Conservation (phyloP, 2,888 invertebrate genomes). For the Ormyrus pomaceus region DNA sequence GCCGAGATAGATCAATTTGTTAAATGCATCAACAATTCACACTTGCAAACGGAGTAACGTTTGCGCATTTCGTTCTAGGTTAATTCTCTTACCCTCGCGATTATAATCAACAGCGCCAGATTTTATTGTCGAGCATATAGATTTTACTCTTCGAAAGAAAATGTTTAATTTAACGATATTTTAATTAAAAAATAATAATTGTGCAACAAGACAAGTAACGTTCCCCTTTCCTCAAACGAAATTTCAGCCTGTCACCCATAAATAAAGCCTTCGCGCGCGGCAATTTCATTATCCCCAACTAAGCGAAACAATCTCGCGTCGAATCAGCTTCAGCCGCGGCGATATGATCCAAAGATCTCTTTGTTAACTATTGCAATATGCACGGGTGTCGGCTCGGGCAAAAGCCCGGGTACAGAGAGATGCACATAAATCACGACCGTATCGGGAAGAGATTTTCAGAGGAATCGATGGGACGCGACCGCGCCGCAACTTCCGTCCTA, state of each 20-base stretch:
- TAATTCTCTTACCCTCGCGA: no score
- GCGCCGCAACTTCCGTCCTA: slow-evolving; percentile 1
- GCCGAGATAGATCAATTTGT: not conserved
- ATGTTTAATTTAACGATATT: no score
- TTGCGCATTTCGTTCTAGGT: no score
- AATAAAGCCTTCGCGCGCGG: slow-evolving; percentile 8
- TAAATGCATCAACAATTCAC: slow-evolving; percentile 10
- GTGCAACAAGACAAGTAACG: no score
- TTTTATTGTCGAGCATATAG: no score
- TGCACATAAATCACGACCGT: slow-evolving; percentile 34
- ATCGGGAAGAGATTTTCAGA: slow-evolving; percentile 29
- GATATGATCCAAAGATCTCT: slow-evolving; percentile 15
- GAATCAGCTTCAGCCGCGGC: not conserved
- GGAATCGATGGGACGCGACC: slow-evolving; percentile 27
- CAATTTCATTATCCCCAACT: not conserved
- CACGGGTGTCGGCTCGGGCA: not conserved
- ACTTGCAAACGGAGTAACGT: no score
- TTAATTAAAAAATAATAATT: no score
- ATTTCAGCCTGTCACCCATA: not conserved
- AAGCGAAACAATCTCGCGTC: slow-evolving; percentile 6
- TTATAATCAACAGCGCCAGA: no score
- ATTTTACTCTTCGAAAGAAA: no score
- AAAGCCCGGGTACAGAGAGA: not conserved
- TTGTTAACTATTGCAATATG: slow-evolving; percentile 27
- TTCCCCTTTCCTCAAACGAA: not conserved